Percentiles rank a stretch among this genome's conserved stretches.
Conservation (phyloP, 2,113 vertebrate genomes). For the Ahaetulla prasina region DNA sequence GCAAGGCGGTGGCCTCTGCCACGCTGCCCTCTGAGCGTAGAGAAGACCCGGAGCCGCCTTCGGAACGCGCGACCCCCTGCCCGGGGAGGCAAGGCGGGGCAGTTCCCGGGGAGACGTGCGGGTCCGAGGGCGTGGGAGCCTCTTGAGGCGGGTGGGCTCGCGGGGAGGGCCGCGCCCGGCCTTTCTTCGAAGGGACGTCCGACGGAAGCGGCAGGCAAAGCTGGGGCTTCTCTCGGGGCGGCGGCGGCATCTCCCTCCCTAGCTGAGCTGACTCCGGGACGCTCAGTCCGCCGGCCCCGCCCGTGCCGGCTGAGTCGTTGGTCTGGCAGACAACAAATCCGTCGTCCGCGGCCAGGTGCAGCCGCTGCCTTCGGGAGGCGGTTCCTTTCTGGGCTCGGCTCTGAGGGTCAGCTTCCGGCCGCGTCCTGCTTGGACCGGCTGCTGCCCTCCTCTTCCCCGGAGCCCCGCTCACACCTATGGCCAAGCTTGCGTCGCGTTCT, state of each 20-base stretch:
- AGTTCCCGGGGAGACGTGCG: neutral
- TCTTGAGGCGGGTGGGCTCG: neutral
- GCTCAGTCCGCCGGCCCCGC: too few relatives aligned
- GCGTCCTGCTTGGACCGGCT: neutral
- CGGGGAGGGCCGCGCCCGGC: too few relatives aligned
- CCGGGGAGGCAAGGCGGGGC: neutral
- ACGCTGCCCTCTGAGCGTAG: neutral
- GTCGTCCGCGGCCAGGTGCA: neutral
- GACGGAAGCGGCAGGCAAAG: neutral
- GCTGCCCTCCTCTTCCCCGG: neutral
- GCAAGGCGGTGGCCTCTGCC: neutral
- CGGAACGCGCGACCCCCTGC: neutral
- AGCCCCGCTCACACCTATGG: neutral
- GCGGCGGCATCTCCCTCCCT: neutral
- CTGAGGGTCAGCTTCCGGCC: neutral
- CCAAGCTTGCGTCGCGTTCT: neutral
- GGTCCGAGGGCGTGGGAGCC: neutral
- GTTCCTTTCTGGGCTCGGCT: neutral
- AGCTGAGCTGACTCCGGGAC: neutral
- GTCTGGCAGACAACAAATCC: neutral
- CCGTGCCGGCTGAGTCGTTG: fast-evolving
- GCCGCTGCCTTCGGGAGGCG: neutral
- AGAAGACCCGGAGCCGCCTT: neutral
- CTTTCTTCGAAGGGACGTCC: neutral
- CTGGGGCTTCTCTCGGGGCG: neutral